Evolutionary conservation across 2,888 invertebrate species (phyloP).

Genomic region (Erebia palarica): DNA sequence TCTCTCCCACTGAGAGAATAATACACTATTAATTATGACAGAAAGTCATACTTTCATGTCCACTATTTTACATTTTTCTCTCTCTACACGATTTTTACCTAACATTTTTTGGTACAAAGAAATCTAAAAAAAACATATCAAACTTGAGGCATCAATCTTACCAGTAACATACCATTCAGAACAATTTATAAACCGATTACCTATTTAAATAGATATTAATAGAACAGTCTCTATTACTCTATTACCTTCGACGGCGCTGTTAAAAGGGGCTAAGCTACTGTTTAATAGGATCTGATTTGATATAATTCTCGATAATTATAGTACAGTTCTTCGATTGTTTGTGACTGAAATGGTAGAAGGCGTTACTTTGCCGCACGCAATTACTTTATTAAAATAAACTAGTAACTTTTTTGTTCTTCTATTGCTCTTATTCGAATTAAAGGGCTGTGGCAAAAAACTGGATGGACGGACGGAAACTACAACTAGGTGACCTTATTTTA

Average conservation of each 20-base stretch:
- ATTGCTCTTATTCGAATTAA: neutral
- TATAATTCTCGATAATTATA: conserved; percentile 63
- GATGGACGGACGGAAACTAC: no score
- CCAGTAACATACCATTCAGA: neutral
- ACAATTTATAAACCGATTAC: neutral
- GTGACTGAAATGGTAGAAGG: conserved; percentile 32
- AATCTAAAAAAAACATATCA: neutral
- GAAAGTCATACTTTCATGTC: no score
- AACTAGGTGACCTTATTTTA: no score
- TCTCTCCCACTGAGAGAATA: no score
- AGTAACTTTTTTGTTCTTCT: conserved; percentile 9
- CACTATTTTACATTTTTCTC: no score
- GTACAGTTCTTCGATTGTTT: conserved; percentile 39
- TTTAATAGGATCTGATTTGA: conserved; percentile 63
- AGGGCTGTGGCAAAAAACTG: no score
- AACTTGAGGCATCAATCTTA: neutral
- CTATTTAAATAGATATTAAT: conserved; percentile 2
- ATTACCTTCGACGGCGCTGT: conserved; percentile 3
- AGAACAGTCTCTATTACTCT: conserved; percentile 2
- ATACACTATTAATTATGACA: no score
- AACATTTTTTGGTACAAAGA: neutral
- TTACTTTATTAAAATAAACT: conserved; percentile 15
- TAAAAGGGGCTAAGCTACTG: conserved; percentile 59
- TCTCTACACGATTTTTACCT: no score
- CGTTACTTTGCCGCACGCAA: conserved; percentile 35